Conservation (phyloP, 92 coral and sea anemone species). For the Galaxea fascicularis region DNA sequence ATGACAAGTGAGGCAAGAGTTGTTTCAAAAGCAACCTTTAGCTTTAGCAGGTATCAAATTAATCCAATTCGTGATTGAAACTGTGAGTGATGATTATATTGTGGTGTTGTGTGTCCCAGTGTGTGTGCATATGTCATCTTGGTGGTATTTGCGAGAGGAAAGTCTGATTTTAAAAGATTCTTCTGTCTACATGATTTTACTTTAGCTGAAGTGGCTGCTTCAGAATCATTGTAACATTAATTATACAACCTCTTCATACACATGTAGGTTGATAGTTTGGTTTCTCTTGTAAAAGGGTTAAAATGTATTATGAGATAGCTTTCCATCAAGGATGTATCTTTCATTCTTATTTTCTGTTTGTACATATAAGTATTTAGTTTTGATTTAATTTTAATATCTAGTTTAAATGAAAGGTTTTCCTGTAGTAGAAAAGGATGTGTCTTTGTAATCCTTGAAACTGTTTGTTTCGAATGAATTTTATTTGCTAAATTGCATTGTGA, state of each 20-base stretch:
- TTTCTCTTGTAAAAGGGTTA: background rate
- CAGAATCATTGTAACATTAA: conserved; percentile 5
- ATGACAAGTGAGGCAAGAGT: conserved; percentile 65
- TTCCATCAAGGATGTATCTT: background rate
- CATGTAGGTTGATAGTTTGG: background rate
- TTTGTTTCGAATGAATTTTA: conserved; percentile 2
- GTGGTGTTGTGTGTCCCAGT: background rate
- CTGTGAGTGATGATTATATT: background rate
- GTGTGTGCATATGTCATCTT: background rate
- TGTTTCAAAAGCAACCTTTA: conserved; percentile 79
- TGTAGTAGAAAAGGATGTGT: background rate
- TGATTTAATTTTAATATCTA: background rate
- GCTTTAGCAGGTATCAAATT: conserved; percentile 60
- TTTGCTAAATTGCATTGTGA: conserved; percentile 4
- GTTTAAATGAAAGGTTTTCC: background rate
- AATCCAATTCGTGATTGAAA: background rate
- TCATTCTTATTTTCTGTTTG: background rate
- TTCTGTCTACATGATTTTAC: background rate
- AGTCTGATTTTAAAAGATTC: background rate
- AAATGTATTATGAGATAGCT: background rate
- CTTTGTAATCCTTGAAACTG: background rate
- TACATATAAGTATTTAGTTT: background rate
- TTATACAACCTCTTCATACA: background rate
- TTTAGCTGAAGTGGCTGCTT: background rate
- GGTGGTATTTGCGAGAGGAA: background rate